Conservation (phyloP, 1,140 invertebrate genomes). For the Drosophila parvula region DNA sequence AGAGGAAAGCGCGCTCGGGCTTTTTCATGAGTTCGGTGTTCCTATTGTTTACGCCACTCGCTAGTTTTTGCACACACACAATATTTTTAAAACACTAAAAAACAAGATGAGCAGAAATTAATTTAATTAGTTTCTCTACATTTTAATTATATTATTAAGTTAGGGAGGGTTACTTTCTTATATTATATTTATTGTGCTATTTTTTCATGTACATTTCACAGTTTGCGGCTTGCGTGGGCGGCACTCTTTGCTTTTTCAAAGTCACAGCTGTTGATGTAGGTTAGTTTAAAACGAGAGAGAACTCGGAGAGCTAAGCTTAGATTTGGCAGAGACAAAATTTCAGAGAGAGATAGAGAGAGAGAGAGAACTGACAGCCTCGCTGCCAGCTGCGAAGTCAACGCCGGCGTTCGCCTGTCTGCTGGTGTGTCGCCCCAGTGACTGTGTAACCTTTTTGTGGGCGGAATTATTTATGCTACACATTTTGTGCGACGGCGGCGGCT, state of each 20-base stretch:
- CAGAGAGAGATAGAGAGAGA: neutral
- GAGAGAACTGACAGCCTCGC: constrained; percentile 14
- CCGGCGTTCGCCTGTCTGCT: constrained; percentile 48
- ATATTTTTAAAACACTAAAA: constrained; percentile 30
- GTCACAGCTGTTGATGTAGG: constrained; percentile 80
- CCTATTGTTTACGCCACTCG: constrained; percentile 35
- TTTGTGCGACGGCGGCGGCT: constrained; percentile 38
- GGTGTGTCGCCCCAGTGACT: constrained; percentile 76
- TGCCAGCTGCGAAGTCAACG: constrained; percentile 22
- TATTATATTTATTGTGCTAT: neutral
- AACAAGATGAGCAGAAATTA: neutral
- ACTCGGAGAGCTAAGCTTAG: neutral
- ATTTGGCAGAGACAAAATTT: neutral
- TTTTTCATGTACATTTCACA: neutral
- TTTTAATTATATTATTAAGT: neutral
- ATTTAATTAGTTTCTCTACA: neutral
- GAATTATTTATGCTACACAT: constrained; percentile 81
- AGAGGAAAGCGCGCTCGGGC: constrained; percentile 41
- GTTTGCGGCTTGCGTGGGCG: constrained; percentile 54
- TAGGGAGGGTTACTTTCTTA: neutral
- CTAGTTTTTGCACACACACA: constrained; percentile 23
- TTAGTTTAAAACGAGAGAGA: constrained; percentile 60
- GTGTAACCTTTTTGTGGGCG: constrained; percentile 79
- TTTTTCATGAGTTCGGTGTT: constrained; percentile 37
- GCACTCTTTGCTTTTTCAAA: constrained; percentile 29